A percentile compares a stretch with the other conserved stretches of the same genome.
Conservation (phyloP, 2,888 invertebrate genomes). For the Volucella inflata region DNA sequence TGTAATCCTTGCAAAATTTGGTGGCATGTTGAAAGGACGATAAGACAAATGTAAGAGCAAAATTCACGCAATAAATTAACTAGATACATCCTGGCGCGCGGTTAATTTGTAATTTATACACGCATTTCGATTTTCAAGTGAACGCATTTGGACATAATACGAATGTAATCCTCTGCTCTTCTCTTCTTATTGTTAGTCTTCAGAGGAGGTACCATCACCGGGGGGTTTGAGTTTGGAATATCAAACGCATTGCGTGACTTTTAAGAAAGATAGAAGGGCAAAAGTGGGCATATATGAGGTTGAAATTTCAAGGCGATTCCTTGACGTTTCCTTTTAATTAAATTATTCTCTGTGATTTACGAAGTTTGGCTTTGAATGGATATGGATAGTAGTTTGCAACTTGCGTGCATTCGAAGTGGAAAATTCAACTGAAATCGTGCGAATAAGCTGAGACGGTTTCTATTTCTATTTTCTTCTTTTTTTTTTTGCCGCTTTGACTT, state of each 20-base stretch:
- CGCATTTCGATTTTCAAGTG: constrained; percentile 70
- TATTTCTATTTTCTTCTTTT: too few species aligned
- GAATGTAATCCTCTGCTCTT: neutral
- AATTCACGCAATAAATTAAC: constrained; percentile 66
- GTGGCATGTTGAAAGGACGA: constrained; percentile 39
- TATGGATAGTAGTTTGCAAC: neutral
- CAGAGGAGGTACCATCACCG: too few species aligned
- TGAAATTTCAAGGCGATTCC: neutral
- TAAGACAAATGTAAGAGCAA: constrained; percentile 66
- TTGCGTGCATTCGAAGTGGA: constrained; percentile 23
- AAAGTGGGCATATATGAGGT: neutral
- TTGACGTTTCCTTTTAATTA: constrained; percentile 57
- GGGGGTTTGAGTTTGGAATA: too few species aligned
- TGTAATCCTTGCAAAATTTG: neutral
- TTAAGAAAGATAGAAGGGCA: too few species aligned
- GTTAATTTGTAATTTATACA: constrained; percentile 74
- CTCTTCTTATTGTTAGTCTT: too few species aligned
- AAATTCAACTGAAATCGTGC: constrained; percentile 41
- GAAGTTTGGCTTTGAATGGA: constrained; percentile 2
- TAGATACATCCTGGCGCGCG: constrained; percentile 66
- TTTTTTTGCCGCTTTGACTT: neutral
- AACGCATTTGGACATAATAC: constrained; percentile 57
- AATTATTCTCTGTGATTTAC: constrained; percentile 62
- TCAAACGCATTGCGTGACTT: neutral
- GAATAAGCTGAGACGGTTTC: neutral